These are phyloP conservation scores for Hartigia nigra DNA, from an alignment of 2,888 invertebrate genomes.

Conservation along the genomic window DNA sequence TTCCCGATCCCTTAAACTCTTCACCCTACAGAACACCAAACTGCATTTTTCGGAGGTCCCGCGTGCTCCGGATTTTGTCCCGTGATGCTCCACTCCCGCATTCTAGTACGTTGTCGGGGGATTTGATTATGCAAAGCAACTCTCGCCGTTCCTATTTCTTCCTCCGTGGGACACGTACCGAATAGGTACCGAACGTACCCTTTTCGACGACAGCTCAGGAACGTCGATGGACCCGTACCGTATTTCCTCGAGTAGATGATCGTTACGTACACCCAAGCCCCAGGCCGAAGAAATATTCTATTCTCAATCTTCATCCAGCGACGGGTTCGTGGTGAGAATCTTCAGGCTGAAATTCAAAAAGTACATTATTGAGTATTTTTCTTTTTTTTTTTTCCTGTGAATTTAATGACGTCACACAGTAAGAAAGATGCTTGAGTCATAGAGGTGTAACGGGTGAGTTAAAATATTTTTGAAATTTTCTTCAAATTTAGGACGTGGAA, in stretches of 20 bases:
- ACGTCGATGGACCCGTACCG: neutral
- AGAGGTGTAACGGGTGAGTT: no score
- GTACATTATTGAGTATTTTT: no score
- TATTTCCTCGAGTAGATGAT: neutral
- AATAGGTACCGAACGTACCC: neutral
- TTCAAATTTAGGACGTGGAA: neutral
- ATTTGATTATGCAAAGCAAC: conserved; percentile 61
- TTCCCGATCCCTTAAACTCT: neutral
- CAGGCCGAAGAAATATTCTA: neutral
- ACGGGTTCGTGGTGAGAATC: neutral
- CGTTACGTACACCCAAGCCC: neutral
- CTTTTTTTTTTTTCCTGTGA: no score
- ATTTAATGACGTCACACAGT: no score
- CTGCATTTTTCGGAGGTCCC: conserved; percentile 57
- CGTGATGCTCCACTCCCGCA: conserved; percentile 38
- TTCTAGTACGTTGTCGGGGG: conserved; percentile 56
- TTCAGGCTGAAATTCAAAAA: neutral
- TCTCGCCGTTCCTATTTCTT: neutral
- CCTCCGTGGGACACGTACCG: neutral
- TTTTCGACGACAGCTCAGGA: neutral
- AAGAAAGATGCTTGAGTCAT: neutral
- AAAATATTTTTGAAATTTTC: neutral
- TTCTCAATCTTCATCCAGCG: neutral
- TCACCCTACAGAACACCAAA: conserved; percentile 28
- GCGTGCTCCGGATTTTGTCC: conserved; percentile 46